Evolutionary conservation across 2,113 vertebrate genomes (phyloP).

Genomic region (Clarias batrachus): DNA sequence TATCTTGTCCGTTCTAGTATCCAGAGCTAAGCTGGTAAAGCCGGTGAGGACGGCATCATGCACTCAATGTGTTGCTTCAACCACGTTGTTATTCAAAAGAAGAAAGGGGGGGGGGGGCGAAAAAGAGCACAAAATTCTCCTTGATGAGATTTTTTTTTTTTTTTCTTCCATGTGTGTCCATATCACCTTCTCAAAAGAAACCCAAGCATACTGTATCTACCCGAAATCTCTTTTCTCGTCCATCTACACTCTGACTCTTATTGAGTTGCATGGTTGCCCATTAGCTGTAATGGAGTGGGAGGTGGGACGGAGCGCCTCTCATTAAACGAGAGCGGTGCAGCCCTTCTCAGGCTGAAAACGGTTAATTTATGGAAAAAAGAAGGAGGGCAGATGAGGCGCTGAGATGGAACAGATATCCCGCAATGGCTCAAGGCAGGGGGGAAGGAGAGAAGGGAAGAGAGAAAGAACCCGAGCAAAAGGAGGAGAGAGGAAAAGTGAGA

Average conservation of each 20-base stretch:
- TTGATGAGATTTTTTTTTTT: not conserved
- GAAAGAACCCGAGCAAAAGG: slow-evolving; percentile 37
- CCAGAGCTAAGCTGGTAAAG: not conserved
- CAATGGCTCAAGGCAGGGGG: slow-evolving; percentile 67
- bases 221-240: not conserved
- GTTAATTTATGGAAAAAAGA: slow-evolving; percentile 77
- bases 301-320: slow-evolving; percentile 60
- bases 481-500: slow-evolving; percentile 41
- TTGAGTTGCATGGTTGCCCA: slow-evolving; percentile 36
- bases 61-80: not conserved
- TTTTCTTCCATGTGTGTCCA: not conserved
- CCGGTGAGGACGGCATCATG: not conserved
- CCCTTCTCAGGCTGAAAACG: slow-evolving; percentile 64
- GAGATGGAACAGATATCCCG: slow-evolving; percentile 74
- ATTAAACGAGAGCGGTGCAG: slow-evolving; percentile 51
- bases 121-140: not conserved
- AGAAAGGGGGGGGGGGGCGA: not conserved
- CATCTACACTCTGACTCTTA: slow-evolving; percentile 17
- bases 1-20: not conserved
- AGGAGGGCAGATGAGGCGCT: slow-evolving; percentile 70
- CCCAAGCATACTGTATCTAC: not conserved
- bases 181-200: not conserved
- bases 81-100: not conserved
- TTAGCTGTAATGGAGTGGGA: slow-evolving; percentile 68
- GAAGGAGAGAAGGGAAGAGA: slow-evolving; percentile 8